A percentile compares a stretch with the other conserved stretches of the same genome.
Conservation (phyloP, 2,888 invertebrate genomes). For the Parascotia fuliginaria region DNA sequence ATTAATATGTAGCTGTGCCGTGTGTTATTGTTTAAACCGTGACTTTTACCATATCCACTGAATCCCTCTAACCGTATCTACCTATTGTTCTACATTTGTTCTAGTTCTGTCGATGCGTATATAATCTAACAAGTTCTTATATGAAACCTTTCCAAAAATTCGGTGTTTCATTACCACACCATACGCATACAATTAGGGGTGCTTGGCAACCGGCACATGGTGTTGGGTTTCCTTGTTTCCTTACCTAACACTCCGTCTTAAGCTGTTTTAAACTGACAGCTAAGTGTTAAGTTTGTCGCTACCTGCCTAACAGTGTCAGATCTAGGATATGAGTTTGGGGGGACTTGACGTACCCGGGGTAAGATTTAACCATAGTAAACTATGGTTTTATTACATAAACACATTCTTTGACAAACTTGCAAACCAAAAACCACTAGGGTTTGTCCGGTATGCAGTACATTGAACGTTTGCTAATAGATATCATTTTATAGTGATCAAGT, state of each 20-base stretch:
- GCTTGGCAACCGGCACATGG: conserved; percentile 31
- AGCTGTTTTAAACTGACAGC: conserved; percentile 25
- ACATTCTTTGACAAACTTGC: too few relatives aligned
- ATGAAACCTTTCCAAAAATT: conserved; percentile 36
- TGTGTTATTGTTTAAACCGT: too few relatives aligned
- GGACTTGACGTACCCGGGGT: too few relatives aligned
- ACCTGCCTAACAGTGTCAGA: not conserved
- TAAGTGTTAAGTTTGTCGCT: conserved; percentile 30
- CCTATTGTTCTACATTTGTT: not conserved
- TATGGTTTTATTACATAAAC: too few relatives aligned
- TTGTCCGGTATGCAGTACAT: too few relatives aligned
- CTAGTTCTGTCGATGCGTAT: conserved; percentile 5
- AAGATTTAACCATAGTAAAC: too few relatives aligned
- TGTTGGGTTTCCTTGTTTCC: conserved; percentile 26
- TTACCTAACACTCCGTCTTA: conserved; percentile 11
- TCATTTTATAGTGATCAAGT: too few relatives aligned
- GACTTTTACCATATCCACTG: not conserved
- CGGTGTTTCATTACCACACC: conserved; percentile 40
- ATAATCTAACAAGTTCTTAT: conserved; percentile 19
- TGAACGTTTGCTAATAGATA: too few relatives aligned
- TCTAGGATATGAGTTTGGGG: too few relatives aligned
- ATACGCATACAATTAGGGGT: conserved; percentile 49
- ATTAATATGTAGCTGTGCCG: too few relatives aligned
- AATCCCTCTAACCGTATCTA: conserved; percentile 7
- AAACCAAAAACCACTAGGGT: too few relatives aligned